phyloP scores from a whole-genome alignment of 2,797 vertebrate species.

The Protonibea diacanthus region DNA sequence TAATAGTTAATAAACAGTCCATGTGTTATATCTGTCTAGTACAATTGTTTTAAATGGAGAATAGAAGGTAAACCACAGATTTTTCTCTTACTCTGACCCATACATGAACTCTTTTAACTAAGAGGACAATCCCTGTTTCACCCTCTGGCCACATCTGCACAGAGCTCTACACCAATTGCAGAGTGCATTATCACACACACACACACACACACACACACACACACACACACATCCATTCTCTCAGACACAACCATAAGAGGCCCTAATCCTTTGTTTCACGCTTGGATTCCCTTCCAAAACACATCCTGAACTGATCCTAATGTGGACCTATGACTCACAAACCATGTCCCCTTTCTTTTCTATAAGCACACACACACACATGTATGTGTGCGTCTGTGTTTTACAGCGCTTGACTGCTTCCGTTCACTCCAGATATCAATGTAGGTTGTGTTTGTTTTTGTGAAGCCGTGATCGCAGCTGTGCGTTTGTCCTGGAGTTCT shows the following conservation, averaged over 20 bases:
- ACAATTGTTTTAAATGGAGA: background rate
- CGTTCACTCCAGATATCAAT: slow-evolving; percentile 40
- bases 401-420: slow-evolving; percentile 7
- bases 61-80: background rate
- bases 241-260: background rate
- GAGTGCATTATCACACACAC: slow-evolving; percentile 40
- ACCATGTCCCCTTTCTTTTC: slow-evolving; percentile 38
- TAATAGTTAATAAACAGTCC: background rate
- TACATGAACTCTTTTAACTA: slow-evolving; percentile 16
- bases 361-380: slow-evolving; percentile 4
- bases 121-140: slow-evolving; percentile 20
- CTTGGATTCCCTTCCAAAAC: slow-evolving; percentile 49
- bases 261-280: slow-evolving; percentile 65
- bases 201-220: slow-evolving; percentile 30
- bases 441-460: slow-evolving; percentile 57
- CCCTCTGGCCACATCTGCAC: slow-evolving; percentile 16
- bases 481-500: slow-evolving; percentile 52
- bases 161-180: slow-evolving; percentile 37
- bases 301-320: slow-evolving; percentile 63
- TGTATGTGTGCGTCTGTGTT: slow-evolving; percentile 7
- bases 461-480: slow-evolving; percentile 47
- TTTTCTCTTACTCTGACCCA: background rate
- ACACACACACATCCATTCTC: slow-evolving; percentile 10
- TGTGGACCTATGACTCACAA: slow-evolving; percentile 56
- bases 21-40: background rate